Percentiles rank a stretch among this genome's conserved stretches.
Conservation (phyloP, 2,113 vertebrate genomes). For the Pangasianodon hypophthalmus region DNA sequence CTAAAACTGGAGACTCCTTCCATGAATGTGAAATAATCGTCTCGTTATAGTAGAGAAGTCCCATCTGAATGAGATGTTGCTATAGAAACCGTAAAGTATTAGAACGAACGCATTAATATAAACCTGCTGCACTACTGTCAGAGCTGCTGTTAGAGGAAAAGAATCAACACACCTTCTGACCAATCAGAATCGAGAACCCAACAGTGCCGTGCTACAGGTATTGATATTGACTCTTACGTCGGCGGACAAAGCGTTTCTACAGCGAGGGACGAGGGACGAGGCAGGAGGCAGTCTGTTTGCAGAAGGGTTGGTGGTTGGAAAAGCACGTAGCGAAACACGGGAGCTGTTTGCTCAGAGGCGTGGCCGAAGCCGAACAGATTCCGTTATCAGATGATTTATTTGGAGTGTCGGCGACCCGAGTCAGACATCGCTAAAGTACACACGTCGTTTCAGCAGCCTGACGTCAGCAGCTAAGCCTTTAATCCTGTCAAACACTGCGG, state of each 20-base stretch:
- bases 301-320: not conserved
- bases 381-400: slow-evolving; percentile 7
- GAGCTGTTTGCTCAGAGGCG: slow-evolving; percentile 4
- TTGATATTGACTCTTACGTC: not conserved
- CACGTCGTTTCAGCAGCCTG: not conserved
- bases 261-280: not conserved
- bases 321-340: not conserved
- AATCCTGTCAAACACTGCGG: not conserved
- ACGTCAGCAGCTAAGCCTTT: not conserved
- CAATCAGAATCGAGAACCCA: not conserved
- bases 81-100: not conserved
- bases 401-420: not conserved
- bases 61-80: too few relatives aligned
- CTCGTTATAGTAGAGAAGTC: too few relatives aligned
- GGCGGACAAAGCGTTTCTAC: not conserved
- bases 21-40: too few relatives aligned
- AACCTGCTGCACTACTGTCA: not conserved
- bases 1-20: not conserved
- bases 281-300: not conserved
- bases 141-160: not conserved
- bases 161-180: not conserved
- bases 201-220: not conserved
- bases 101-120: not conserved
- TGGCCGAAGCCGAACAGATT: not conserved
- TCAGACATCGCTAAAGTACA: not conserved